phyloP scores from a whole-genome alignment of 2,888 invertebrate genomes.

The Noctua comes region DNA sequence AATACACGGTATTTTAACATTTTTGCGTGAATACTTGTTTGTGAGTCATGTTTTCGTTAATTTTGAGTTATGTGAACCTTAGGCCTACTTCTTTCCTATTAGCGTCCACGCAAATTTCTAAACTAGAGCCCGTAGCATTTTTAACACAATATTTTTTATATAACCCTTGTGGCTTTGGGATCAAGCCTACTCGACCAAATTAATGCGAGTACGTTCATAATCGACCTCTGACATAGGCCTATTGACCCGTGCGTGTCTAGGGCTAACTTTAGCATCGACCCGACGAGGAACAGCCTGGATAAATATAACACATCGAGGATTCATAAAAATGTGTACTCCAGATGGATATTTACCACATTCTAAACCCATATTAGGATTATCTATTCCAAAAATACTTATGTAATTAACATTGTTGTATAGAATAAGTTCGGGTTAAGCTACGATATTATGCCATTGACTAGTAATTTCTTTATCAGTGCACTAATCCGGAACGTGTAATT shows the following conservation, averaged over 20 bases:
- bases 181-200: constrained; percentile 39
- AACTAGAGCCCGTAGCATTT: neutral
- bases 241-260: constrained; percentile 48
- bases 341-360: constrained; percentile 16
- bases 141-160: neutral
- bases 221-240: constrained; percentile 53
- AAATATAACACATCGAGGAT: constrained; percentile 28
- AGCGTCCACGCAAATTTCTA: neutral
- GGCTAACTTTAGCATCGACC: constrained; percentile 50
- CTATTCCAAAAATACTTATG: constrained; percentile 73
- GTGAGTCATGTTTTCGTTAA: constrained; percentile 43
- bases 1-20: constrained; percentile 23
- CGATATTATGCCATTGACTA: constrained; percentile 53
- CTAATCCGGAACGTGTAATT: constrained; percentile 65
- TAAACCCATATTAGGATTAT: constrained; percentile 50
- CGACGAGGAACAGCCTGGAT: constrained; percentile 29
- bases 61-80: constrained; percentile 14
- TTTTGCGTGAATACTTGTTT: constrained; percentile 27
- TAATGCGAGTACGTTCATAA: constrained; percentile 35
- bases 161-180: constrained; percentile 18
- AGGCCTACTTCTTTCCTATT: neutral
- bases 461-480: constrained; percentile 66
- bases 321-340: constrained; percentile 10
- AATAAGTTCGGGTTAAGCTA: constrained; percentile 39
- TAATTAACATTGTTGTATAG: constrained; percentile 82